phyloP scores from a whole-genome alignment of 2,888 invertebrate species.

The Idaea biselata region DNA sequence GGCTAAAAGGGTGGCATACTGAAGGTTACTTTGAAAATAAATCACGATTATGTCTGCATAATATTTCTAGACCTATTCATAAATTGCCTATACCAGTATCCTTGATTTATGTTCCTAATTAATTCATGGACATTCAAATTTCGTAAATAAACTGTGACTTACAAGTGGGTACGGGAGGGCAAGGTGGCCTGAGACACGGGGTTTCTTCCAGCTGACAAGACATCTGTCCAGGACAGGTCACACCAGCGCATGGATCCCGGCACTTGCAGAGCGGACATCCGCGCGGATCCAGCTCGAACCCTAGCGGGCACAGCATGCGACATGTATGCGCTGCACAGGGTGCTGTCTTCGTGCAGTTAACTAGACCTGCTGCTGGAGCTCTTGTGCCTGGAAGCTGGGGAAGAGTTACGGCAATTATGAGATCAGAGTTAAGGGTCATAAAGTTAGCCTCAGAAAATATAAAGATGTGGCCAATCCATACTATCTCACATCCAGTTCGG shows the following conservation, averaged over 20 bases:
- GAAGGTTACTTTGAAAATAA: background rate
- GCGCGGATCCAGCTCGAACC: constrained; percentile 84
- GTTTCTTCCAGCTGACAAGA: constrained; percentile 90
- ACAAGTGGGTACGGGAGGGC: constrained; percentile 92
- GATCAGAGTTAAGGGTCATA: background rate
- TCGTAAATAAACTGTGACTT: constrained; percentile 32
- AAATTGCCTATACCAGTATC: background rate
- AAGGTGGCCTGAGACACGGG: constrained; percentile 88
- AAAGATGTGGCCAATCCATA: background rate
- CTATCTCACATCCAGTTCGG: background rate
- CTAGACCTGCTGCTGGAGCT: constrained; percentile 82
- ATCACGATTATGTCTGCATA: background rate
- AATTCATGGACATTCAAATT: background rate
- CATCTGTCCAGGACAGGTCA: constrained; percentile 88
- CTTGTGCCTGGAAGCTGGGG: constrained; percentile 85
- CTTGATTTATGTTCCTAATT: background rate
- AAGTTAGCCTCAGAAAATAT: background rate
- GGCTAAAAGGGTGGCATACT: background rate
- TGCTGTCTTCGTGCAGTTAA: constrained; percentile 85
- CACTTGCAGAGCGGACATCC: constrained; percentile 92
- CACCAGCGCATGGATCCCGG: constrained; percentile 88
- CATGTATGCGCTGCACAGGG: constrained; percentile 90
- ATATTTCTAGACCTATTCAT: background rate
- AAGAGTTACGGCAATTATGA: background rate
- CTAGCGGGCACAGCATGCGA: constrained; percentile 92